Conservation (phyloP, 2,797 vertebrate species). For the Gephyroberyx darwinii region DNA sequence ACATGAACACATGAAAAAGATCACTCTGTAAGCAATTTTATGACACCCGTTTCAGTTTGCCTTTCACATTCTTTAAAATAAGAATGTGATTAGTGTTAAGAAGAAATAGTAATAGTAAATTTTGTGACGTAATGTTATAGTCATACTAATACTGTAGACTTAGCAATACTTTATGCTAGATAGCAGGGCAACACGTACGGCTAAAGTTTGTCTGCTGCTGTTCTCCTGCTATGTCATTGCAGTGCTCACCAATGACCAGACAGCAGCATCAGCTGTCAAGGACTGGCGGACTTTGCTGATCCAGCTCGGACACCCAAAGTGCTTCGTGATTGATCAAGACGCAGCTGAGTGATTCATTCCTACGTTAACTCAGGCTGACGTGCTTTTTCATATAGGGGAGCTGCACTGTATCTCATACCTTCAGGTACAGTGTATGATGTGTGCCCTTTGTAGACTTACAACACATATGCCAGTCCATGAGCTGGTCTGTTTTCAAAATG, state of each 20-base stretch:
- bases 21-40: too few relatives aligned
- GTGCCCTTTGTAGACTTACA: not conserved
- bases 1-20: too few relatives aligned
- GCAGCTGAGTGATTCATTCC: slow-evolving; percentile 40
- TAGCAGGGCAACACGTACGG: slow-evolving; percentile 2
- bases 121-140: too few relatives aligned
- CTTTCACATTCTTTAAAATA: too few relatives aligned
- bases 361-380: slow-evolving; percentile 51
- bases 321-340: slow-evolving; percentile 52
- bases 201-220: slow-evolving; percentile 15
- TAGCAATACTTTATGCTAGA: not conserved
- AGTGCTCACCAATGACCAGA: slow-evolving; percentile 37
- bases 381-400: slow-evolving; percentile 32
- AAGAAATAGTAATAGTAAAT: too few relatives aligned
- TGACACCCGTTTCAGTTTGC: too few relatives aligned
- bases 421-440: slow-evolving; percentile 9
- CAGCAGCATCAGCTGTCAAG: slow-evolving; percentile 20
- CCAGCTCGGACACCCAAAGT: slow-evolving; percentile 16
- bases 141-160: too few relatives aligned
- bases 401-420: slow-evolving; percentile 7
- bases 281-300: slow-evolving; percentile 49
- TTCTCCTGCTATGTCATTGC: slow-evolving; percentile 22
- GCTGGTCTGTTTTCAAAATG: slow-evolving; percentile 25
- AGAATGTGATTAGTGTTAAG: too few relatives aligned
- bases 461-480: slow-evolving; percentile 21